Evolutionary conservation across 2,888 invertebrate genomes (phyloP).

Genomic region (Ditula angustiorana): DNA sequence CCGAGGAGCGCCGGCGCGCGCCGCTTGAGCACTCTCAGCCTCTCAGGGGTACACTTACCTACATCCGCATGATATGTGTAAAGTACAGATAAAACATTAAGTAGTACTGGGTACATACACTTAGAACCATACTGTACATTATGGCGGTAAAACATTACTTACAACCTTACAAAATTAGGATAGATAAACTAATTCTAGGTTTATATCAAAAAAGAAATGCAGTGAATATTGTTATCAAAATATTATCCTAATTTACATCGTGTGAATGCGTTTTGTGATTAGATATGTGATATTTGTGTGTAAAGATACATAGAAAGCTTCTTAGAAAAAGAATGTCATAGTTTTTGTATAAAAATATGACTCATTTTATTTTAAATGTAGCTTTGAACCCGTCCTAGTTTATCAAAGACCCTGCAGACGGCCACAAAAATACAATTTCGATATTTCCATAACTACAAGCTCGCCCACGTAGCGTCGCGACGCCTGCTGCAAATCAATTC

Average conservation of each 20-base stretch:
- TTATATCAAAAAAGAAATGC: constrained; percentile 78
- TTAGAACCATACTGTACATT: constrained; percentile 78
- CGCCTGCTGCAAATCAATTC: constrained; percentile 65
- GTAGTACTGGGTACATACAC: constrained; percentile 79
- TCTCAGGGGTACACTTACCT: constrained; percentile 40
- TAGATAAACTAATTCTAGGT: constrained; percentile 75
- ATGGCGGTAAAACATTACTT: constrained; percentile 73
- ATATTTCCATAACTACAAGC: constrained; percentile 58
- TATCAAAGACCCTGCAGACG: constrained; percentile 54
- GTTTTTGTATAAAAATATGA: constrained; percentile 78
- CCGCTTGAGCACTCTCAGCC: constrained; percentile 25
- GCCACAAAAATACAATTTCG: constrained; percentile 63
- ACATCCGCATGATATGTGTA: constrained; percentile 82
- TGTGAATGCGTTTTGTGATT: constrained; percentile 73
- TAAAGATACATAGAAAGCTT: constrained; percentile 76
- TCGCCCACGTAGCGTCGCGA: constrained; percentile 58
- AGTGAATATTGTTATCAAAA: constrained; percentile 84
- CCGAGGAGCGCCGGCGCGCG: constrained; percentile 57
- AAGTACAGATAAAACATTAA: constrained; percentile 71
- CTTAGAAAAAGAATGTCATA: constrained; percentile 61
- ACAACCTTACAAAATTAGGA: constrained; percentile 73
- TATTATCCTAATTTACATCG: constrained; percentile 76
- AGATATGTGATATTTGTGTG: constrained; percentile 82
- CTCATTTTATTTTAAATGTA: constrained; percentile 65
- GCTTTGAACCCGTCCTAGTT: constrained; percentile 58